Evolutionary conservation across 2,888 invertebrate species (phyloP).

Genomic region (Cremastobaeus sp.): DNA sequence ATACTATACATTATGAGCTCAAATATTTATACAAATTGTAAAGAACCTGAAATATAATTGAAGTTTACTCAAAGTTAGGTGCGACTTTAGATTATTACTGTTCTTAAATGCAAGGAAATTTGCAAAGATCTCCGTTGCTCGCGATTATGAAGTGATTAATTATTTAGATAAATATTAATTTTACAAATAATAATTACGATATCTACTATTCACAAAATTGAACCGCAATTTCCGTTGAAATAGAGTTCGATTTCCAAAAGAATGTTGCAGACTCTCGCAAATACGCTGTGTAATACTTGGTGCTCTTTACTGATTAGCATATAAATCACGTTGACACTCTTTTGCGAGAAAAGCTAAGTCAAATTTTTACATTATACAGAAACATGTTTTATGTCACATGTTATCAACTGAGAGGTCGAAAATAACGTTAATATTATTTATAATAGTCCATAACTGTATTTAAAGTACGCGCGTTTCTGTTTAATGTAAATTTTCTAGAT

Average conservation of each 20-base stretch:
- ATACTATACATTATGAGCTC: no score
- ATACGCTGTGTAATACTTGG: constrained; percentile 41
- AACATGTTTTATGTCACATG: constrained; percentile 32
- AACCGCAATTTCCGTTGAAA: neutral
- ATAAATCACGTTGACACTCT: constrained; percentile 58
- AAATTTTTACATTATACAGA: constrained; percentile 55
- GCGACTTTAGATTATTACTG: no score
- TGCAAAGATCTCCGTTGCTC: no score
- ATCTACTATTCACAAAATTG: no score
- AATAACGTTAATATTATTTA: constrained; percentile 27
- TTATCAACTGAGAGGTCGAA: constrained; percentile 24
- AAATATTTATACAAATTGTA: no score
- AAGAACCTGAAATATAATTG: no score
- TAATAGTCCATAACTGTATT: constrained; percentile 19
- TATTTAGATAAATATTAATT: no score
- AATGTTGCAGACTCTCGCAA: constrained; percentile 58
- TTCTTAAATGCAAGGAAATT: no score
- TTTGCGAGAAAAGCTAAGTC: constrained; percentile 57
- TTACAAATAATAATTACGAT: no score
- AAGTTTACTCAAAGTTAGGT: no score
- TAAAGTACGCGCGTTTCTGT: constrained; percentile 46
- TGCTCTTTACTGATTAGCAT: constrained; percentile 54
- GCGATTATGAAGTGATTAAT: no score
- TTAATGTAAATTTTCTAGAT: constrained; percentile 46
- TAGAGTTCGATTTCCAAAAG: constrained; percentile 40